These are phyloP conservation scores for Otocyon megalotis DNA, from an alignment of 2,113 vertebrate species.

Conservation along the genomic window DNA sequence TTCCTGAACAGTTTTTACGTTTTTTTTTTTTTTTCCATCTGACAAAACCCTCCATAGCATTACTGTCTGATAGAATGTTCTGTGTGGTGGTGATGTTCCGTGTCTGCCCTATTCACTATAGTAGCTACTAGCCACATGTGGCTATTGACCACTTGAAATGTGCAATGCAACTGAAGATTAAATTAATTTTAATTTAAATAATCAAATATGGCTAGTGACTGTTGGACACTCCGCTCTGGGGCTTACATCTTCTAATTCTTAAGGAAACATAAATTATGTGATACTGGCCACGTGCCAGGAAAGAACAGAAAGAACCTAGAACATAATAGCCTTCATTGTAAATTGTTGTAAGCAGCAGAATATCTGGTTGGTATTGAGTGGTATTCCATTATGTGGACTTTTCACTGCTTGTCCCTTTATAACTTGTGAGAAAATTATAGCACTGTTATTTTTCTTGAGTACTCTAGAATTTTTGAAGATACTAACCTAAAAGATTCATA, in stretches of 20 bases:
- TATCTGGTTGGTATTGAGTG: background rate
- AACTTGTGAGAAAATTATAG: background rate
- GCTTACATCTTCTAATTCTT: constrained; percentile 8
- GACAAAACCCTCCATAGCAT: background rate
- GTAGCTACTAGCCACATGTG: background rate
- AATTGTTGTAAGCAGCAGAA: background rate
- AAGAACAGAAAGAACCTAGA: constrained; percentile 54
- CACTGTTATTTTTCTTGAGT: background rate
- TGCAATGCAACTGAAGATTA: background rate
- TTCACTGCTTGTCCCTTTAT: background rate
- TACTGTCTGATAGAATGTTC: background rate
- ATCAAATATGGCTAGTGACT: background rate
- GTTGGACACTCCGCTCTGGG: background rate
- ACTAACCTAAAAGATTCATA: background rate
- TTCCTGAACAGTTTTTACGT: background rate
- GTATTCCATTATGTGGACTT: background rate
- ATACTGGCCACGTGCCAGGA: background rate
- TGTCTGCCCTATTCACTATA: background rate
- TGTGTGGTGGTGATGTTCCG: background rate
- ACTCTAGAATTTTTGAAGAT: constrained; percentile 43
- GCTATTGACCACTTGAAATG: background rate
- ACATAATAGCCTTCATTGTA: background rate
- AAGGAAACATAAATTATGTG: constrained; percentile 20
- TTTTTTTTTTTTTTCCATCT: background rate
- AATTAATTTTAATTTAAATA: constrained; percentile 17